Evolutionary conservation across 1,140 invertebrate species (phyloP).

Genomic region (Latrodectus geometricus): DNA sequence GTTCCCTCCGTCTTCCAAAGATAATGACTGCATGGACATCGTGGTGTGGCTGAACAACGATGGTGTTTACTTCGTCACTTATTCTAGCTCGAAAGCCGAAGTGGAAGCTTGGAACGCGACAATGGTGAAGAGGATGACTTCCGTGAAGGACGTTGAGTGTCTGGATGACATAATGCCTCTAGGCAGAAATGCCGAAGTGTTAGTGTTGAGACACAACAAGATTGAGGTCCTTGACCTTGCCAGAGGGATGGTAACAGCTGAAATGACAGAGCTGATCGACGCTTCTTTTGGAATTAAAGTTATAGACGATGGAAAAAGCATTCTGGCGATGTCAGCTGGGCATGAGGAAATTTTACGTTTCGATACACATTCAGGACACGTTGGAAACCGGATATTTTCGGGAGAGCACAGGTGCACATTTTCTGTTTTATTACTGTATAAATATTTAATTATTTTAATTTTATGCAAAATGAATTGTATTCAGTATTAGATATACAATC

Average conservation of each 20-base stretch:
- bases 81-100: slow-evolving; percentile 11
- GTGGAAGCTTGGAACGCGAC: slow-evolving; percentile 13
- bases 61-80: slow-evolving; percentile 7
- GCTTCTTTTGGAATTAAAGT: slow-evolving; percentile 25
- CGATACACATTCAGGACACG: slow-evolving; percentile 30
- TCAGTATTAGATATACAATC: too few relatives aligned
- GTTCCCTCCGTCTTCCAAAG: slow-evolving; percentile 20
- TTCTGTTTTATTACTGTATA: too few relatives aligned
- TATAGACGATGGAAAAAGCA: slow-evolving; percentile 6
- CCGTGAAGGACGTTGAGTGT: slow-evolving; percentile 8
- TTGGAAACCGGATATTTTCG: slow-evolving; percentile 13
- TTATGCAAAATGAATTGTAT: too few relatives aligned
- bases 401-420: slow-evolving; percentile 31
- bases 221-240: slow-evolving; percentile 19
- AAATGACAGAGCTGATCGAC: slow-evolving; percentile 38
- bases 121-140: slow-evolving; percentile 20
- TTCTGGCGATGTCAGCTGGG: slow-evolving; percentile 26
- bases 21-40: background rate
- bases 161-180: slow-evolving; percentile 5
- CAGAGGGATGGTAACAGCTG: background rate
- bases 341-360: slow-evolving; percentile 33
- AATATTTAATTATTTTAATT: too few relatives aligned
- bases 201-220: slow-evolving; percentile 25
- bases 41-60: slow-evolving; percentile 25
- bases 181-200: slow-evolving; percentile 14